Evolutionary conservation across 2,888 invertebrate species (phyloP), one percentile per base, ranked within the genome.

Genomic region (Drosophila paramelanica): DNA sequence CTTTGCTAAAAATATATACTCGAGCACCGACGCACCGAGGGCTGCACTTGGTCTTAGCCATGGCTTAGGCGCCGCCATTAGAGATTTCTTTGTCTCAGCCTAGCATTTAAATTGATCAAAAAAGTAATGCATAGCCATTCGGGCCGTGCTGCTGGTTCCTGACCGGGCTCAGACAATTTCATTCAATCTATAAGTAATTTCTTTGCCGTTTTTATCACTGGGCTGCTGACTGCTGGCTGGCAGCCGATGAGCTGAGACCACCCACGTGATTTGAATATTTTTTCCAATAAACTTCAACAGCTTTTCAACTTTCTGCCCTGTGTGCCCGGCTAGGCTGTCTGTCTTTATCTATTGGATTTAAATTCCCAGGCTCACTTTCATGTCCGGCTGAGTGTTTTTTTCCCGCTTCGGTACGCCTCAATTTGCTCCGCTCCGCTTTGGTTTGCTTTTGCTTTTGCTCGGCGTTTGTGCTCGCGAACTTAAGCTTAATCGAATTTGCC

Each of bases 251-350:
- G 78, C 75, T 84, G 81, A 81, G 82, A 76, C 82, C 90, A 84
- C 83, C 90, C 81, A 88, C 78, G 90, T 89, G 89, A 90, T 89
- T 89, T 89, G 88, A 89, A 89, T 89, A 89, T 89, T 89, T 90
- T 90, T 89, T 89, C 84, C 88, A 82, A 87, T 88, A 89, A 89
- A 89, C 85, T 86, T 86, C 88, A 86, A 86, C 85, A 89, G 89
- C 86, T 88, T 88, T 84, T 88, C 88, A 89, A 76, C 71, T 81
- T 66, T 58, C 49, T 42, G 17, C 14, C 36, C 47, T 27, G 17
- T 52, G 8, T 45, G 71, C 43, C 58, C 51, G 10, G 47, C 67
- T 58, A 57, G 58, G 64, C 67, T 69, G 57, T 72, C 72, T 67
- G 79, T 77, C 79, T 87, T 89, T 86, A 87, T 87, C 81, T 85